Evolutionary conservation across 1,140 invertebrate species (phyloP).

Genomic region (Drosophila neocordata): DNA sequence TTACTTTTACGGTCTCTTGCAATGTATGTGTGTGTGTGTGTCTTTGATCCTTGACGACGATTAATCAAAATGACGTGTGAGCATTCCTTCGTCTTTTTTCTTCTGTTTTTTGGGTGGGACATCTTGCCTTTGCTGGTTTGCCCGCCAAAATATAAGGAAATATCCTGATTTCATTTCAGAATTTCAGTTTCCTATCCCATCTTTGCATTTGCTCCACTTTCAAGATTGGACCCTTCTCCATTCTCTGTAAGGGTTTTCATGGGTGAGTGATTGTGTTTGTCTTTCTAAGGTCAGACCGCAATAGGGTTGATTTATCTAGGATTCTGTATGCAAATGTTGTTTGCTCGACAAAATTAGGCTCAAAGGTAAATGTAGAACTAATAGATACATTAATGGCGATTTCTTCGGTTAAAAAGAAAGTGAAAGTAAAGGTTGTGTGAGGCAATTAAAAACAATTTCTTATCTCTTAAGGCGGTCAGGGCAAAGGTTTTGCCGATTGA

Average conservation of each 20-base stretch:
- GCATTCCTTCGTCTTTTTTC: conserved; percentile 18
- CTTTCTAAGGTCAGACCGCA: conserved; percentile 39
- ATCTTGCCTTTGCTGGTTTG: conserved; percentile 44
- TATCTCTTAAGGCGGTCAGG: conserved; percentile 52
- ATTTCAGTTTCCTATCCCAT: neutral
- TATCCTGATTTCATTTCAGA: neutral
- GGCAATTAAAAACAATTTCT: conserved; percentile 54
- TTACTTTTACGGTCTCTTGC: neutral
- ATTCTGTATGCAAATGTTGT: conserved; percentile 70
- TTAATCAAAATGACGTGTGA: conserved; percentile 76
- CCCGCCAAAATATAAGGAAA: conserved; percentile 38
- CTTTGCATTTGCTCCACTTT: conserved; percentile 14
- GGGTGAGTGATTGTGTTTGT: neutral
- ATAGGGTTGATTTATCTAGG: conserved; percentile 46
- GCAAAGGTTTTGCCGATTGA: conserved; percentile 39
- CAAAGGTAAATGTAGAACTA: conserved; percentile 63
- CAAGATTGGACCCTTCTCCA: neutral
- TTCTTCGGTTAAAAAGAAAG: conserved; percentile 35
- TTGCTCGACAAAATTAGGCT: conserved; percentile 67
- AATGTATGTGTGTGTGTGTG: neutral
- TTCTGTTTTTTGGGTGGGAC: conserved; percentile 12
- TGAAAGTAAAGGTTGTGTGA: conserved; percentile 30
- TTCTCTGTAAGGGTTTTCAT: neutral
- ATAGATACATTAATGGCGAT: conserved; percentile 72
- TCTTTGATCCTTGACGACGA: conserved; percentile 52